Evolutionary conservation across 2,888 invertebrate species (phyloP).

Genomic region (Hypselothyrea guttata): DNA sequence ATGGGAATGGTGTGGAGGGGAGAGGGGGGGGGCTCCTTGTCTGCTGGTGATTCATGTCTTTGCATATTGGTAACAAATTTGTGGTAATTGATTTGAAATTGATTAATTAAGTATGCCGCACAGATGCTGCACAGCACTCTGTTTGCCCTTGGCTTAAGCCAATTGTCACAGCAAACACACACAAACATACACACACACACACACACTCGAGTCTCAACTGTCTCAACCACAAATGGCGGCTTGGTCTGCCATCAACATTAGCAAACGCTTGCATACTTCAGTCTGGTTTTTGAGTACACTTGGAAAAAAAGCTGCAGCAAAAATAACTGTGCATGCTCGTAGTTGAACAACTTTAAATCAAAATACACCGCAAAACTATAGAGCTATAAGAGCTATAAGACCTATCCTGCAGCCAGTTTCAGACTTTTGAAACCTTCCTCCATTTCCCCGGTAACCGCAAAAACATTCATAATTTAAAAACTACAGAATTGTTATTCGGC

Average conservation of each 20-base stretch:
- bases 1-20: too few species aligned
- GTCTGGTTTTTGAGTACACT: slow-evolving; percentile 1
- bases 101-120: slow-evolving; percentile 70
- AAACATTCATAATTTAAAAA: too few species aligned
- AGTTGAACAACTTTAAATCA: too few species aligned
- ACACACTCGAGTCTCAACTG: slow-evolving; percentile 24
- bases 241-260: slow-evolving; percentile 17
- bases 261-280: slow-evolving; percentile 21
- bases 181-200: background rate
- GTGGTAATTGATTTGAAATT: slow-evolving; percentile 79
- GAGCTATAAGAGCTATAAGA: too few species aligned
- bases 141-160: slow-evolving; percentile 42
- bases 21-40: background rate
- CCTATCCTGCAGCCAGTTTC: too few species aligned
- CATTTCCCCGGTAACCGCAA: too few species aligned
- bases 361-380: too few species aligned
- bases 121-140: slow-evolving; percentile 21
- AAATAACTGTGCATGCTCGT: too few species aligned
- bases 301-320: too few species aligned
- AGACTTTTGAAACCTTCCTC: too few species aligned
- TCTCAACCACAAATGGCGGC: slow-evolving; percentile 63
- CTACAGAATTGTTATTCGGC: too few species aligned
- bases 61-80: slow-evolving; percentile 79
- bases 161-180: slow-evolving; percentile 28
- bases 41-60: slow-evolving; percentile 68